Percentiles rank a stretch among this genome's conserved stretches.
Evolutionary conservation across 1,140 invertebrate genomes (phyloP).

Genomic region (Odontomachus brunneus): DNA sequence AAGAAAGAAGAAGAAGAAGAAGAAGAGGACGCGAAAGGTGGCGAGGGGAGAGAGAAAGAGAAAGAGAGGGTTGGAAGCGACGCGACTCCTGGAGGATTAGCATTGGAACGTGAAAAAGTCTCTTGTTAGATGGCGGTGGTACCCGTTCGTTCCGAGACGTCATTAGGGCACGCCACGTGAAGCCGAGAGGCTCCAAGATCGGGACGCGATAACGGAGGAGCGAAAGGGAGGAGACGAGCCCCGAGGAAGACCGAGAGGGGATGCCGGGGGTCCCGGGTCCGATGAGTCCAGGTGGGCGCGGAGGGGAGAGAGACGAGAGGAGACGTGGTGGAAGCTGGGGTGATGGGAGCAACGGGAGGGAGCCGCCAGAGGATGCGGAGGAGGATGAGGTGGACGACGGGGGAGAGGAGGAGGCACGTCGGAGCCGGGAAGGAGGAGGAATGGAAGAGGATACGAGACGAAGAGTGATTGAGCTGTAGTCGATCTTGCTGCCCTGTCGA

Average conservation of each 20-base stretch:
- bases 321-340: slow-evolving; percentile 23
- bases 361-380: neutral
- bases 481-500: slow-evolving; percentile 83
- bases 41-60: neutral
- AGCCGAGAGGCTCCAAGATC: slow-evolving; percentile 80
- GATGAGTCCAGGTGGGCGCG: slow-evolving; percentile 57
- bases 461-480: slow-evolving; percentile 86
- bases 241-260: slow-evolving; percentile 58
- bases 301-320: slow-evolving; percentile 40
- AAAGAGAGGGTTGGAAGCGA: slow-evolving; percentile 34
- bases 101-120: slow-evolving; percentile 83
- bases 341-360: slow-evolving; percentile 42
- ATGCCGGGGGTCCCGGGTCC: slow-evolving; percentile 49
- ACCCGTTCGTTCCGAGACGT: slow-evolving; percentile 80
- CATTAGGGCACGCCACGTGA: slow-evolving; percentile 84
- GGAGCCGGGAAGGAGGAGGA: slow-evolving; percentile 43
- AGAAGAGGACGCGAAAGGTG: slow-evolving; percentile 20
- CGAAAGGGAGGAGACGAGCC: slow-evolving; percentile 39
- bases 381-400: neutral
- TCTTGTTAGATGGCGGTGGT: slow-evolving; percentile 82
- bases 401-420: slow-evolving; percentile 49
- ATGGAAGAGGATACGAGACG: slow-evolving; percentile 79
- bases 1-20: slow-evolving; percentile 19
- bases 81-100: slow-evolving; percentile 78
- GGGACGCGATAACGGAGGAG: slow-evolving; percentile 76